Percentiles rank a stretch among this genome's conserved stretches.
These are phyloP conservation scores for Leistus spinibarbis DNA, from an alignment of 2,888 invertebrate genomes.

Conservation along the genomic window DNA sequence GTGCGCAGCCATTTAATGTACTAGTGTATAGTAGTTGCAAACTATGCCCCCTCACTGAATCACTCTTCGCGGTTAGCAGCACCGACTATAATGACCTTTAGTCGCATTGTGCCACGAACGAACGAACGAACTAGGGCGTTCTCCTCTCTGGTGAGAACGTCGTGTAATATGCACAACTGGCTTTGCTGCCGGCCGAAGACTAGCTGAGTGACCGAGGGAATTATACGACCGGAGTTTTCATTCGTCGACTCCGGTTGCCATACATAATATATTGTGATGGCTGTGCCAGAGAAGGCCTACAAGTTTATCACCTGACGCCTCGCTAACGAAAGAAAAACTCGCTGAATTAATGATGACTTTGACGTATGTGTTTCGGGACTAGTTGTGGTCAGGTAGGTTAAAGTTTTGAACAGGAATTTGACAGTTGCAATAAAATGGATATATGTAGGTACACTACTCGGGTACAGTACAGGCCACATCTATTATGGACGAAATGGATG, in stretches of 20 bases:
- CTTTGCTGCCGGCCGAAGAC: background rate
- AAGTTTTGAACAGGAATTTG: background rate
- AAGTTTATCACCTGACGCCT: constrained; percentile 32
- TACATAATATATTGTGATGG: constrained; percentile 28
- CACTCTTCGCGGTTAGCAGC: constrained; percentile 43
- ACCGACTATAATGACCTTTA: constrained; percentile 49
- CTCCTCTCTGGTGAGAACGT: background rate
- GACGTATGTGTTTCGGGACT: background rate
- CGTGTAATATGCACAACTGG: constrained; percentile 6
- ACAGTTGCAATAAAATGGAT: no score
- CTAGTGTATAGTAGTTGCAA: constrained; percentile 28
- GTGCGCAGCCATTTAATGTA: constrained; percentile 20
- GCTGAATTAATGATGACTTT: constrained; percentile 16
- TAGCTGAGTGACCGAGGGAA: constrained; percentile 24
- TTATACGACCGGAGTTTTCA: constrained; percentile 6
- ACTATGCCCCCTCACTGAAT: constrained; percentile 33
- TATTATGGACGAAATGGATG: no score
- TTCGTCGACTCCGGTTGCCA: constrained; percentile 3
- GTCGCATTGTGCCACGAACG: constrained; percentile 25
- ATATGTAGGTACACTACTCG: no score
- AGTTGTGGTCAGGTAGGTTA: background rate
- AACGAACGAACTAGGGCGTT: background rate
- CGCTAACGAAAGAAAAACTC: constrained; percentile 17
- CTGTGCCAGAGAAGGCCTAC: background rate
- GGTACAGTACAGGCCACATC: no score